Evolutionary conservation across 1,140 invertebrate species (phyloP).

Genomic region (Procambarus clarkii): DNA sequence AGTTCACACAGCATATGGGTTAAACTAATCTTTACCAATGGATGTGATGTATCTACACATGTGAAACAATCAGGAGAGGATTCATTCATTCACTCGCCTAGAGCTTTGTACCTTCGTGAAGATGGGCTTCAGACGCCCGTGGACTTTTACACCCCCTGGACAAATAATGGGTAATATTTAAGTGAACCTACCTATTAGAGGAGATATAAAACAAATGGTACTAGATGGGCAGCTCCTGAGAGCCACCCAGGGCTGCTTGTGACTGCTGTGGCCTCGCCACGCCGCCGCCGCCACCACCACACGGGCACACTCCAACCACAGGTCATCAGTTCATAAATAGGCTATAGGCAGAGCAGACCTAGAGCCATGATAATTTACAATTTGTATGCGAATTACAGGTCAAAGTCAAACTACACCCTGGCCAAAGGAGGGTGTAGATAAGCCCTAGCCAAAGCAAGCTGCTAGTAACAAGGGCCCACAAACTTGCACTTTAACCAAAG

Average conservation of each 20-base stretch:
- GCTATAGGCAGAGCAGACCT: too few relatives aligned
- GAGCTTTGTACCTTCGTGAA: slow-evolving; percentile 1
- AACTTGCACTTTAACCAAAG: neutral
- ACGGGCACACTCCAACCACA: neutral
- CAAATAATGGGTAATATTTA: neutral
- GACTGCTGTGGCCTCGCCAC: neutral
- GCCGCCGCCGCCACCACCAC: neutral
- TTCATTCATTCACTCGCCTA: neutral
- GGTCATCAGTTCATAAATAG: too few relatives aligned
- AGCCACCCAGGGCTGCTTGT: neutral
- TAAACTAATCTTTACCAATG: neutral
- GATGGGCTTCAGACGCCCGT: neutral
- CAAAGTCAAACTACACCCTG: too few relatives aligned
- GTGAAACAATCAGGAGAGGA: neutral
- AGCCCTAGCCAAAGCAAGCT: too few relatives aligned
- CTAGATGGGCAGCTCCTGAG: neutral
- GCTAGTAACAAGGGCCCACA: too few relatives aligned
- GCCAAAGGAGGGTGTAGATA: too few relatives aligned
- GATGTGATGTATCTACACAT: neutral
- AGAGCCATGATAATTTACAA: too few relatives aligned
- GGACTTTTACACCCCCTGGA: neutral
- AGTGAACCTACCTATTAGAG: neutral
- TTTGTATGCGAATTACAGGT: too few relatives aligned
- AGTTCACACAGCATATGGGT: neutral
- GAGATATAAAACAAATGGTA: neutral